Base-by-base conservation (phyloP, 2,888 invertebrate species). In the Miltochrista miniata region DNA sequence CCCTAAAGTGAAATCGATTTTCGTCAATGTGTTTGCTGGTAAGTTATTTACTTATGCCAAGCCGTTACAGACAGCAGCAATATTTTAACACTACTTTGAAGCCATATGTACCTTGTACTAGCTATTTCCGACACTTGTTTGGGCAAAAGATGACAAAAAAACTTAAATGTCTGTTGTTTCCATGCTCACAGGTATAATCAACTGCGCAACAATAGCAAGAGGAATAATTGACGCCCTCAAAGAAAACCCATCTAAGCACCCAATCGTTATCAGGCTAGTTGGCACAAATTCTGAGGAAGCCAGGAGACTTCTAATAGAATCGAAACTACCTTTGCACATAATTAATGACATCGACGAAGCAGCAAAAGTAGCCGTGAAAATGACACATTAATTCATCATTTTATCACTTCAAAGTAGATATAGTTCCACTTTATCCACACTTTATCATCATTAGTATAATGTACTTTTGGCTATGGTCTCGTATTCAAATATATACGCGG, bases 21-120 rank as follows among this genome's bases (percentile, higher is more conserved):
- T 99, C 56, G 98, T 99, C 0, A 99, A 99, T 91, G 98, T 99
- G 1, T 99, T 99, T 92, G 99, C 98, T 63, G 94, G 92, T 92
- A 64, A 79, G 79, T 65, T 30, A 3, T 30, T 9, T 43, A 5
- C 18, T 24, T 5, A 24, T 24, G 18, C 5, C 3, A 4, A 24
- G 18, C 2, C 18, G 5, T 2, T 24, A 5, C 18, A 24, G 2
- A 24, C 18, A 24, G 18, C 18, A 24, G 18, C 18, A 24, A 24
- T 24, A 24, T 24, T 24, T 24, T 2, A 5, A 24, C 18, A 24
- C 5, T 24, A 4, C 3, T 24, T 4, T 24, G 18, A 24, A 24
- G 18, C 18, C 18, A 24, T 24, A 24, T 24, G 18, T 24, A 5
- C 2, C 18, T 4, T 2, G 18, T 24, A 24, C 5, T 24, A 5